Evolutionary conservation across 2,888 invertebrate genomes (phyloP).

Genomic region (Arctia plantaginis): DNA sequence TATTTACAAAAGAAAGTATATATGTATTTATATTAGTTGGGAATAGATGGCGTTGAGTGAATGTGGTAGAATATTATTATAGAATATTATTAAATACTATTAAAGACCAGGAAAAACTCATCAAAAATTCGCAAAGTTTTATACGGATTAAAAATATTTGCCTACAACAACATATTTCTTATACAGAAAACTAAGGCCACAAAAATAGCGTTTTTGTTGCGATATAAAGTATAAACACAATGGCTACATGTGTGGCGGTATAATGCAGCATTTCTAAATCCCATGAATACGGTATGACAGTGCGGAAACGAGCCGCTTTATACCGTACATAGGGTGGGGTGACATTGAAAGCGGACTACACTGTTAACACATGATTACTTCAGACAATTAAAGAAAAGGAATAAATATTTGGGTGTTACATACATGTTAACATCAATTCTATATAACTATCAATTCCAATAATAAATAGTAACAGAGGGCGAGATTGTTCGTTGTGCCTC

Average conservation of each 20-base stretch:
- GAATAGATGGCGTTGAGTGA: too few relatives aligned
- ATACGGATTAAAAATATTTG: background rate
- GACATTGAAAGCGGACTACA: constrained; percentile 28
- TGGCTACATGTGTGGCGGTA: constrained; percentile 56
- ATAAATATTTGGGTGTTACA: too few relatives aligned
- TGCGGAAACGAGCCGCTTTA: constrained; percentile 55
- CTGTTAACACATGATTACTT: background rate
- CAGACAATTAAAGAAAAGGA: too few relatives aligned
- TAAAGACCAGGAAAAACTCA: background rate
- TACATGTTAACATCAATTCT: too few relatives aligned
- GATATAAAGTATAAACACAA: constrained; percentile 38
- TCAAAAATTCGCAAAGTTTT: background rate
- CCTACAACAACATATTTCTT: constrained; percentile 8
- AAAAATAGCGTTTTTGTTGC: constrained; percentile 32
- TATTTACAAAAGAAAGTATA: too few relatives aligned
- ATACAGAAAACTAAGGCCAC: constrained; percentile 18
- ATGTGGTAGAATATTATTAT: too few relatives aligned
- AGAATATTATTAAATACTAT: too few relatives aligned
- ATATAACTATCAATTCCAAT: too few relatives aligned
- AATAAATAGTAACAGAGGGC: too few relatives aligned
- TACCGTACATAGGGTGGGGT: constrained; percentile 37
- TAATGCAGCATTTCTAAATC: constrained; percentile 74
- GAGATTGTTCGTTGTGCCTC: too few relatives aligned
- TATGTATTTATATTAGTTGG: too few relatives aligned
- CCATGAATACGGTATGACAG: constrained; percentile 78